These are phyloP conservation scores for Lysiphlebus fabarum DNA, from an alignment of 1,140 invertebrate species.

Conservation along the genomic window DNA sequence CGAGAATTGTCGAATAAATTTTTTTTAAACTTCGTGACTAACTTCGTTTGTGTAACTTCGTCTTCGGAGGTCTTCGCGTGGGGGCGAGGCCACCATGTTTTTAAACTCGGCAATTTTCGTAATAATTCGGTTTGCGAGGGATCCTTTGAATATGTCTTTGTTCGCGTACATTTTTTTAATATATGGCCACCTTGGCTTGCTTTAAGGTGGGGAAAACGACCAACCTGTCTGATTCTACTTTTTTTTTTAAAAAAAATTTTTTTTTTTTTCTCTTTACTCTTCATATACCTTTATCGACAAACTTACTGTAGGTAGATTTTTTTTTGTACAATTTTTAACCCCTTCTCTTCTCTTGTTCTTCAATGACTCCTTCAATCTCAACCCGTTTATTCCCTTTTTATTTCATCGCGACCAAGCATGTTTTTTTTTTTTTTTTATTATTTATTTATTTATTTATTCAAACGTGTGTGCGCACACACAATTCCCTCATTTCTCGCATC, in stretches of 20 bases:
- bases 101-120: slow-evolving; percentile 20
- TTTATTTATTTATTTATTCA: slow-evolving; percentile 7
- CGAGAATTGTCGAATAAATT: slow-evolving; percentile 6
- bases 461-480: slow-evolving; percentile 1
- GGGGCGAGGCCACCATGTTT: slow-evolving; percentile 54
- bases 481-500: slow-evolving; percentile 5
- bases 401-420: slow-evolving; percentile 9
- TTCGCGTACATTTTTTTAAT: slow-evolving; percentile 35
- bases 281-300: not conserved
- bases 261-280: slow-evolving; percentile 10
- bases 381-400: not conserved
- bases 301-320: no score
- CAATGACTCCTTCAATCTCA: not conserved
- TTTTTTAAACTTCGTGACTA: slow-evolving; percentile 14
- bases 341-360: slow-evolving; percentile 12
- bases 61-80: slow-evolving; percentile 46
- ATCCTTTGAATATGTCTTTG: no score
- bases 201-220: slow-evolving; percentile 51
- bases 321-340: not conserved
- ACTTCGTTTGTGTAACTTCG: not conserved
- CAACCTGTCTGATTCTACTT: slow-evolving; percentile 46
- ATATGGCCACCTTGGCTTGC: slow-evolving; percentile 50
- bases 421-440: slow-evolving; percentile 12
- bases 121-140: slow-evolving; percentile 14
- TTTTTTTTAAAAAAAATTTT: slow-evolving; percentile 20